Evolutionary conservation across 1,140 invertebrate species (phyloP).

Genomic region (Anastatus disparis): DNA sequence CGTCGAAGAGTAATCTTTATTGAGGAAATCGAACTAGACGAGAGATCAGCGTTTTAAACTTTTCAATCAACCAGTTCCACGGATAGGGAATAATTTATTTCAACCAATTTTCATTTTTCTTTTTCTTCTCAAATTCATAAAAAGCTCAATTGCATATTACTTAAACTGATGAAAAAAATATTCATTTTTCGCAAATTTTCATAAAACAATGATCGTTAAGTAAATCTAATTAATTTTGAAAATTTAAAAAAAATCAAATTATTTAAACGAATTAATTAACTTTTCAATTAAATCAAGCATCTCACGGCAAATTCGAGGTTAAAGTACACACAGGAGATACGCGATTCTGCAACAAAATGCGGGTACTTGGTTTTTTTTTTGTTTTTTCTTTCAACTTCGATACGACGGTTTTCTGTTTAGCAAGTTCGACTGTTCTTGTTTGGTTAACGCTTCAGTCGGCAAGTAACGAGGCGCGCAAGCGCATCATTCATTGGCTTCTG

Average conservation of each 20-base stretch:
- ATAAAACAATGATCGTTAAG: too few species aligned
- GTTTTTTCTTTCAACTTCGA: background rate
- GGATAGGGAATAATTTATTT: background rate
- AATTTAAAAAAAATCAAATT: too few species aligned
- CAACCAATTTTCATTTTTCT: too few species aligned
- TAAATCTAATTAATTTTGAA: too few species aligned
- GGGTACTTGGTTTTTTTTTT: background rate
- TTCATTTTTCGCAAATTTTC: background rate
- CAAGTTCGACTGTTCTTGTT: background rate
- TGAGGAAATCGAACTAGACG: background rate
- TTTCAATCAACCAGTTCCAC: background rate
- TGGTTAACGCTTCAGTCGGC: conserved; percentile 3
- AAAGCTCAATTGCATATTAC: too few species aligned
- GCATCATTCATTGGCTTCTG: background rate
- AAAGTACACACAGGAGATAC: too few species aligned
- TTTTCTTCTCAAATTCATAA: too few species aligned
- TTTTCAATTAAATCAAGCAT: too few species aligned
- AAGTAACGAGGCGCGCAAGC: background rate
- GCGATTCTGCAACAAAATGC: background rate
- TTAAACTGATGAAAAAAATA: background rate
- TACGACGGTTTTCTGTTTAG: background rate
- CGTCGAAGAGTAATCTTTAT: background rate
- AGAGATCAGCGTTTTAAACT: background rate
- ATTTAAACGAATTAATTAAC: too few species aligned
- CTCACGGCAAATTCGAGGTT: too few species aligned